A percentile compares a stretch with the other conserved stretches of the same genome.
These are phyloP conservation scores for Crocuta crocuta DNA, from an alignment of 2,113 vertebrate species.

Conservation along the genomic window DNA sequence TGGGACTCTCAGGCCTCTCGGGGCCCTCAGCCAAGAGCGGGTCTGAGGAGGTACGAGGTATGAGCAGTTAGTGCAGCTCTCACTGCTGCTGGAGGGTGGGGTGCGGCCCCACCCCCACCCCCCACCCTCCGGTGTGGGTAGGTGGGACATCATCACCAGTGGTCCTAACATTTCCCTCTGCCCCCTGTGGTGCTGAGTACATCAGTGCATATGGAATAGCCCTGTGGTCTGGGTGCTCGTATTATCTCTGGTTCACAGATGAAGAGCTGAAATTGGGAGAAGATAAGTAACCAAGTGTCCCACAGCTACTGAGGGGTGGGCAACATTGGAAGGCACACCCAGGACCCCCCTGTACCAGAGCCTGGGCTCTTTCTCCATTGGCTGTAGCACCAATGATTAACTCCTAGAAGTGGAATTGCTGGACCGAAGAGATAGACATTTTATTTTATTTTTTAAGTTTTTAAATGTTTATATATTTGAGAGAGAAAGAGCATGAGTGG, in stretches of 20 bases:
- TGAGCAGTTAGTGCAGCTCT: background rate
- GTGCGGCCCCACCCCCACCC: background rate
- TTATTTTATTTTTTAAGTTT: background rate
- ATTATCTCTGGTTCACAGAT: background rate
- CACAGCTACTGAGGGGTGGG: too few relatives aligned
- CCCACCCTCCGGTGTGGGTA: background rate
- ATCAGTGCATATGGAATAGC: background rate
- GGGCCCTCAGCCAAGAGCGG: background rate
- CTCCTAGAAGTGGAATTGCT: background rate
- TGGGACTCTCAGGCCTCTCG: background rate
- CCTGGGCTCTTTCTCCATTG: background rate
- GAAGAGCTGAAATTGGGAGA: background rate
- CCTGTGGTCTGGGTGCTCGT: background rate
- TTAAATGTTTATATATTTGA: too few relatives aligned
- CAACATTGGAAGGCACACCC: background rate
- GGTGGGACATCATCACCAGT: background rate
- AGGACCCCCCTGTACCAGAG: background rate
- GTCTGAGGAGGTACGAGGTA: background rate
- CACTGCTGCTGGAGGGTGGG: fast-evolving
- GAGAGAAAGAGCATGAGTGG: too few relatives aligned
- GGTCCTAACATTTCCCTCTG: background rate
- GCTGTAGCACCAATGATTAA: background rate
- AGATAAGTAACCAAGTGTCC: background rate
- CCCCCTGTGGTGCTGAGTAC: background rate
- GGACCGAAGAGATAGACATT: background rate